Conservation (phyloP, 2,888 invertebrate species). For the Nemotelus nigrinus region DNA sequence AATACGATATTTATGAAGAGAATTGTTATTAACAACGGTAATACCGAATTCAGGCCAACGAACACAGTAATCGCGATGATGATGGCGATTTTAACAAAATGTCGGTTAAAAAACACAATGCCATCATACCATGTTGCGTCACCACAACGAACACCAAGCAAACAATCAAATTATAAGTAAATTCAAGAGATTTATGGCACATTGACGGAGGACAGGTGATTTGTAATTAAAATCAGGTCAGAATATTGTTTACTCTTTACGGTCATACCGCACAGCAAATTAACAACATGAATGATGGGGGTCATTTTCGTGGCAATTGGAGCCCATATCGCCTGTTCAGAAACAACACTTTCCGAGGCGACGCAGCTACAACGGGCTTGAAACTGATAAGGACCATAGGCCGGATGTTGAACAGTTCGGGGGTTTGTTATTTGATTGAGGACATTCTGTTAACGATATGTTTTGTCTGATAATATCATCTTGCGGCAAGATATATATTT, state of each 20-base stretch:
- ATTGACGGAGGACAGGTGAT: slow-evolving; percentile 16
- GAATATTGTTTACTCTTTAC: slow-evolving; percentile 19
- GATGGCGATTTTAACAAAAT: no score
- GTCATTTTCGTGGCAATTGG: slow-evolving; percentile 1
- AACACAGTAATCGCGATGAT: background rate
- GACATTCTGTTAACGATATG: background rate
- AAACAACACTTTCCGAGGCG: background rate
- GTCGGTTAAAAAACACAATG: background rate
- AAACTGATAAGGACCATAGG: no score
- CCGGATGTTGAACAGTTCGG: background rate
- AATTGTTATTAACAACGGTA: background rate
- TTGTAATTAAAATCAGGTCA: slow-evolving; percentile 35
- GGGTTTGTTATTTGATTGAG: slow-evolving; percentile 9
- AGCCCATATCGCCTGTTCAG: background rate
- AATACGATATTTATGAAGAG: no score
- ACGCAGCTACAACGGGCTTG: no score
- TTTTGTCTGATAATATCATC: no score
- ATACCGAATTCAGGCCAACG: background rate
- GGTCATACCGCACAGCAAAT: background rate
- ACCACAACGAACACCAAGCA: slow-evolving; percentile 6
- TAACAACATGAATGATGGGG: slow-evolving; percentile 27
- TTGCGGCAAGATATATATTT: no score
- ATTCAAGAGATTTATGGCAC: slow-evolving; percentile 31
- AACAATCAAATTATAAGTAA: slow-evolving; percentile 39
- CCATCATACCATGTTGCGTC: background rate